Evolutionary conservation across 1,140 invertebrate species (phyloP), one percentile per base, ranked within the genome.

Genomic region (Ceratosolen solmsi): DNA sequence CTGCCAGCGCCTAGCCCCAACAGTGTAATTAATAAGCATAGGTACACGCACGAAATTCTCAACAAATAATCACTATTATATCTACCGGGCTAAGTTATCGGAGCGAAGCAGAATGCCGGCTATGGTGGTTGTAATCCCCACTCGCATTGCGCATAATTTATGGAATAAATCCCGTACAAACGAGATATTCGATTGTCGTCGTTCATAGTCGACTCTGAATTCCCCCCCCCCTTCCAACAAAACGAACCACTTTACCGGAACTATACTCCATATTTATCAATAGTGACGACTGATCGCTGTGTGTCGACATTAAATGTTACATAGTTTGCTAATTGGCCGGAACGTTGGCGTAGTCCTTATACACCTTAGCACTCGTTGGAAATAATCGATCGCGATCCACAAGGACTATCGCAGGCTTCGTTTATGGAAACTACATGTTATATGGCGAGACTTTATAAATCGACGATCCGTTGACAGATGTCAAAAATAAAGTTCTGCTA

Each of bases 121-220:
- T n/a, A n/a, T n/a, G n/a, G n/a, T n/a, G n/a, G n/a, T n/a, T n/a
- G n/a, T n/a, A n/a, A n/a, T n/a, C n/a, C n/a, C n/a, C n/a, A n/a
- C n/a, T n/a, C 46, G 17, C 27, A 13, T 79, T 49, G 60, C n/a
- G 58, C 76, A 79, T 79, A 68, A 79, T 79, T 79, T 65, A 79
- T 70, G 30, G 76, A 56, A 70, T 65, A 70, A 79, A 70, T 79
- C 46, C 75, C 27, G 60, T 36, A 46, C 56, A 63, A 63, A 51
- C 49, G 63, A 65, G 76, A 77, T 65, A 65, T 51, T 77, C 58
- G 75, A 54, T 51, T 68, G 60, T 36, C 41, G 27, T 22, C 75
- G 41, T 46, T 70, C 33, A 46, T 46, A 70, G 36, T 25, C 36
- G 30, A 46, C 9, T 54, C n/a, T n/a, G n/a, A n/a, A n/a, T n/a